These are phyloP conservation scores for Sternarchorhynchus goeldii DNA, from an alignment of 2,797 vertebrate genomes.

Conservation along the genomic window DNA sequence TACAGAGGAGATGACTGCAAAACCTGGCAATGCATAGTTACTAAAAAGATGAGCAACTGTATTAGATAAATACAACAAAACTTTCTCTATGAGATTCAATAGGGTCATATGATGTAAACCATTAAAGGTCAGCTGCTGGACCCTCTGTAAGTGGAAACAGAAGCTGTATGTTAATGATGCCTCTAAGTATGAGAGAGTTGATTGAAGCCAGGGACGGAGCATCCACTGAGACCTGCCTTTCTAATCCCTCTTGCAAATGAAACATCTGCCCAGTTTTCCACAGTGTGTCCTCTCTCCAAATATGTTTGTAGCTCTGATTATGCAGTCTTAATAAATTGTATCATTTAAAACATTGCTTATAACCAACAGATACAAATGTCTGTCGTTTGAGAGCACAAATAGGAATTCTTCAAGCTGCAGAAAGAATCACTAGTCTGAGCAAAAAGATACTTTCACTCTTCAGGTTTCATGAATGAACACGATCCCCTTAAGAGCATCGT, in stretches of 20 bases:
- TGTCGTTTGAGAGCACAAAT: constrained; percentile 5
- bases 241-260: constrained; percentile 7
- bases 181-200: constrained; percentile 10
- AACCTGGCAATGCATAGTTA: neutral
- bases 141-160: neutral
- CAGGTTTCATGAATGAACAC: constrained; percentile 2
- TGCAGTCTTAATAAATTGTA: neutral
- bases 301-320: neutral
- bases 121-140: neutral
- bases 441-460: neutral
- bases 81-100: neutral
- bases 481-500: constrained; percentile 7
- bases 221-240: constrained; percentile 5
- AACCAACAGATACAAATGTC: constrained; percentile 7
- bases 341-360: constrained; percentile 24
- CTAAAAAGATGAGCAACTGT: neutral
- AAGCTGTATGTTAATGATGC: constrained; percentile 30
- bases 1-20: neutral
- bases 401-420: neutral
- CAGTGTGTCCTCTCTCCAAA: neutral
- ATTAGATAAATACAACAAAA: constrained; percentile 12
- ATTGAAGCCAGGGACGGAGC: constrained; percentile 1
- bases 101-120: neutral
- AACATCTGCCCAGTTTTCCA: constrained; percentile 25
- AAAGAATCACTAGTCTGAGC: neutral